phyloP scores from a whole-genome alignment of 2,888 invertebrate species.

The Hirtodrosophila confusa region DNA sequence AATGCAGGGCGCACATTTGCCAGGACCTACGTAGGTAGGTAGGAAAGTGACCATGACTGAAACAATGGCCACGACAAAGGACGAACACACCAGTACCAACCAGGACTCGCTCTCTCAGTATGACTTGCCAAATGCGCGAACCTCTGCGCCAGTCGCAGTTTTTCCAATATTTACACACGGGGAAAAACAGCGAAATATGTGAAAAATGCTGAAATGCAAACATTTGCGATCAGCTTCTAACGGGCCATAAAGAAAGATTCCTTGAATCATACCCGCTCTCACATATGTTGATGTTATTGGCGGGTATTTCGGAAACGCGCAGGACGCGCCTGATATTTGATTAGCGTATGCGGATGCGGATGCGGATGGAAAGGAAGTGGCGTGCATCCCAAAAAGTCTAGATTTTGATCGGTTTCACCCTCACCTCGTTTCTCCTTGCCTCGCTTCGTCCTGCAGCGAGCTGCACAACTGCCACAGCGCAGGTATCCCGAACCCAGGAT shows the following conservation, averaged over 20 bases:
- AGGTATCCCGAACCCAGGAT: slow-evolving; percentile 45
- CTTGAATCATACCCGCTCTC: slow-evolving; percentile 25
- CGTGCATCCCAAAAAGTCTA: slow-evolving; percentile 57
- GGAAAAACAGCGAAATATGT: slow-evolving; percentile 52
- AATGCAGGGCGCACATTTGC: slow-evolving; percentile 25
- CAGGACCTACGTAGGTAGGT: slow-evolving; percentile 20
- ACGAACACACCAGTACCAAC: slow-evolving; percentile 21
- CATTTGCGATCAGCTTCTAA: slow-evolving; percentile 43
- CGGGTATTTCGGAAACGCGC: slow-evolving; percentile 60
- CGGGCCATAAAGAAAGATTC: slow-evolving; percentile 44
- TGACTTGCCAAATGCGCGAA: slow-evolving; percentile 61
- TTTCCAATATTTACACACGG: slow-evolving; percentile 38
- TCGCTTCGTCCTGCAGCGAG: slow-evolving; percentile 1
- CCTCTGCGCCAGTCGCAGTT: slow-evolving; percentile 22
- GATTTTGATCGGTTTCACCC: slow-evolving; percentile 68
- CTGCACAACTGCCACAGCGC: slow-evolving; percentile 43
- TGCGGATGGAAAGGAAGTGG: slow-evolving; percentile 53
- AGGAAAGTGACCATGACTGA: slow-evolving; percentile 48
- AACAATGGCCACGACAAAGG: slow-evolving; percentile 35
- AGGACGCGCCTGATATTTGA: slow-evolving; percentile 64
- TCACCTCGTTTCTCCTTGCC: slow-evolving; percentile 17
- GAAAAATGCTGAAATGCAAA: slow-evolving; percentile 43
- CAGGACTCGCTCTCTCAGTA: slow-evolving; percentile 29
- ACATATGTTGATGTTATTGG: slow-evolving; percentile 70
- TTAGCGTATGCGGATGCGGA: slow-evolving; percentile 67